Evolutionary conservation across 2,888 invertebrate genomes (phyloP).

Genomic region (Oscheius sp.): DNA sequence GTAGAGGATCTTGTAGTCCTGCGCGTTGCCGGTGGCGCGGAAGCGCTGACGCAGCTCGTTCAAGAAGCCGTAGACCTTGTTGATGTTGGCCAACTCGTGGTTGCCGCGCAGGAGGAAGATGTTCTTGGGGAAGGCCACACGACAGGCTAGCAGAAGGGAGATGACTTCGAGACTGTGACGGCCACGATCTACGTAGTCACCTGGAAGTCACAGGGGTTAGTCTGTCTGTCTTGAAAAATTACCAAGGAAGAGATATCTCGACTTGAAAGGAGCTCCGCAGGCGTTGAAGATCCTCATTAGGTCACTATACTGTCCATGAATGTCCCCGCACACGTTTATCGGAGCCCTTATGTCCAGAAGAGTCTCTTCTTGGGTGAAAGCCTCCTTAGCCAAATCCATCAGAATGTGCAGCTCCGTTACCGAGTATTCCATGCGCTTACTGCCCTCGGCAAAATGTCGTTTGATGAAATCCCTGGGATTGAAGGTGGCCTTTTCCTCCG

Average conservation of each 20-base stretch:
- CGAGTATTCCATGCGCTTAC: slow-evolving; percentile 23
- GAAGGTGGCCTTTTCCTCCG: slow-evolving; percentile 9
- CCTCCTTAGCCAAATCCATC: slow-evolving; percentile 25
- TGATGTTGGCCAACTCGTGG: slow-evolving; percentile 65
- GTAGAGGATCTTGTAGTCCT: slow-evolving; percentile 43
- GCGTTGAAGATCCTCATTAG: slow-evolving; percentile 53
- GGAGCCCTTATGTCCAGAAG: slow-evolving; percentile 43
- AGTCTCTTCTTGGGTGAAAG: background rate
- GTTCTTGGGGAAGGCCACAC: slow-evolving; percentile 61
- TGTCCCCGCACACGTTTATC: slow-evolving; percentile 55
- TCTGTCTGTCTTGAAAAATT: background rate
- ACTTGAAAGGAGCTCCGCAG: slow-evolving; percentile 53
- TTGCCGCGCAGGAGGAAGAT: slow-evolving; percentile 65
- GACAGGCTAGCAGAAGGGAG: slow-evolving; percentile 54
- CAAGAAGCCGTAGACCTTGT: slow-evolving; percentile 65
- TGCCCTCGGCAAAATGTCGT: background rate
- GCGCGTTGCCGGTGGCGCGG: slow-evolving; percentile 37
- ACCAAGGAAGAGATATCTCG: slow-evolving; percentile 41
- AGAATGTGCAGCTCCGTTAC: slow-evolving; percentile 14
- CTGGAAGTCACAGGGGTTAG: slow-evolving; percentile 40
- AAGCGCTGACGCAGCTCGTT: slow-evolving; percentile 51
- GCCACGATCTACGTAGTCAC: slow-evolving; percentile 67
- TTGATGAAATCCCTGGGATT: slow-evolving; percentile 17
- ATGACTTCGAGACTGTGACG: slow-evolving; percentile 64
- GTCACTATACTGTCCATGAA: slow-evolving; percentile 56